A percentile compares a stretch with the other conserved stretches of the same genome.
phyloP scores from a whole-genome alignment of 2,797 vertebrate genomes.

The Chiloscyllium punctatum region DNA sequence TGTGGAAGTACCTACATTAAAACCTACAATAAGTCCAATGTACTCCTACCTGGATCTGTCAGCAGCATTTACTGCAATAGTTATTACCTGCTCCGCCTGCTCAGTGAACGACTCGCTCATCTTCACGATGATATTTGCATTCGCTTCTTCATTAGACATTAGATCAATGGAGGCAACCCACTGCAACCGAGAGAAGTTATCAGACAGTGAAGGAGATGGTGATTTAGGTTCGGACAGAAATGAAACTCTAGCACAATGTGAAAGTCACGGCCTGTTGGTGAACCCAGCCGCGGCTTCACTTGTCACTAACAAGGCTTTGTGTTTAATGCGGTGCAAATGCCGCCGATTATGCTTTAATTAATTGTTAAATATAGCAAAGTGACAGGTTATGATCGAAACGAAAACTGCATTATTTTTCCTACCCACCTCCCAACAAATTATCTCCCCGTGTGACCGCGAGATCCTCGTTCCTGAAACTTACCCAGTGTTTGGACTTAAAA shows the following conservation, averaged over 20 bases:
- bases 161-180: slow-evolving; percentile 90
- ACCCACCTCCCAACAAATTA: too few species aligned
- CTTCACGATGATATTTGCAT: slow-evolving; percentile 72
- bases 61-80: neutral
- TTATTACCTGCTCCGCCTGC: slow-evolving; percentile 80
- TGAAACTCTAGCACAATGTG: neutral
- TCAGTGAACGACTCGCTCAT: slow-evolving; percentile 72
- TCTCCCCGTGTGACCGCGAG: neutral
- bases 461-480: slow-evolving; percentile 43
- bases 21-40: neutral
- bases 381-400: neutral
- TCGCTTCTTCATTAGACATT: slow-evolving; percentile 75
- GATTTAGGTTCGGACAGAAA: neutral
- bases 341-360: neutral
- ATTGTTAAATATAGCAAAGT: neutral
- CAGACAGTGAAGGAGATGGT: neutral
- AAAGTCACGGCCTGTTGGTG: neutral
- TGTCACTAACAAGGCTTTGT: neutral
- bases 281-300: neutral
- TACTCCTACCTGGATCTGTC: neutral
- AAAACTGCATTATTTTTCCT: neutral
- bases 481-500: slow-evolving; percentile 78
- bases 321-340: neutral
- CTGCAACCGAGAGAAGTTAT: slow-evolving; percentile 49
- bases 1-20: neutral